Evolutionary conservation across 1,140 invertebrate genomes (phyloP), one percentile per base, ranked within the genome.

Genomic region (Heliconius hermathena): DNA sequence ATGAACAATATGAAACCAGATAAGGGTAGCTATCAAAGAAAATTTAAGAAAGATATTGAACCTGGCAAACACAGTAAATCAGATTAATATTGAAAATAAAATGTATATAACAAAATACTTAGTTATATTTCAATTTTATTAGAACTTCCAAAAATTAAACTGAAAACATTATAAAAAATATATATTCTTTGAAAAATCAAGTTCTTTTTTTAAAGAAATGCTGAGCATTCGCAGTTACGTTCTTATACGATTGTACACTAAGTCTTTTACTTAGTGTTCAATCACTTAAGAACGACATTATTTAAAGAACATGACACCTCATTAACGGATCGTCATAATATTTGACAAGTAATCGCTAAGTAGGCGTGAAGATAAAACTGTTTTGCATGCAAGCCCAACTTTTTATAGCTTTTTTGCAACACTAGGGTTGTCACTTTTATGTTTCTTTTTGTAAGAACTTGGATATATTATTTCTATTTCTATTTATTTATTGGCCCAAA

Each of bases 11-110:
- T 66, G 26, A 66, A 66, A 66, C 60, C 60, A 66, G 60, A 29
- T 2, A 90, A 87, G 46, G 36, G 66, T n/a, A 81, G 84, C 20
- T 90, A 90, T 74, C 76, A 76, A 20, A 85, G 83, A 33, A 87
- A 77, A 73, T 90, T 89, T 71, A 88, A 82, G 80, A 52, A 66
- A 22, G 26, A 6, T 0, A 22, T 74, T 41, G 74, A 13, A 11
- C 60, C 18, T 20, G 16, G 5, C 13, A 66, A 26, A 66, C 22
- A 66, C 20, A 29, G 13, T 26, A 66, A 66, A 66, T 26, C 26
- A 16, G 26, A 29, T 29, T 66, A 9, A 29, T 11, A 20, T 57
- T 22, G 9, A 8, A 52, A 20, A 52, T 52, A 8, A 52, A 20
- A 52, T 52, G 2, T 52, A 52, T 22, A 8, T 9, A 57, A 57